phyloP scores from a whole-genome alignment of 2,797 vertebrate species.

The Chromis chromis region DNA sequence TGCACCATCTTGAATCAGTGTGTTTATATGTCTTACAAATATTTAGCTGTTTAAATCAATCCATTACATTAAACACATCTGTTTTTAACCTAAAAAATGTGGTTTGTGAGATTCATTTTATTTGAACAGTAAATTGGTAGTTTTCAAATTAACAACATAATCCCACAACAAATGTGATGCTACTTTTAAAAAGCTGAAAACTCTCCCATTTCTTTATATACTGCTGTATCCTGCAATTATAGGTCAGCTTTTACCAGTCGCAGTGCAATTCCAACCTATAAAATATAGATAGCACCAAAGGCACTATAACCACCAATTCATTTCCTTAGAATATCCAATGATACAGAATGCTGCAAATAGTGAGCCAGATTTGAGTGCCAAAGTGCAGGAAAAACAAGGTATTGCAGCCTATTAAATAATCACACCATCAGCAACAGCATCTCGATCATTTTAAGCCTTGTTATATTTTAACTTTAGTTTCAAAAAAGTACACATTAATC shows the following conservation, averaged over 20 bases:
- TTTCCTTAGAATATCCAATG: constrained; percentile 9
- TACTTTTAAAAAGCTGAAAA: constrained; percentile 3
- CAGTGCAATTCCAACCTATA: constrained; percentile 1
- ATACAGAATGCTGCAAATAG: constrained; percentile 25
- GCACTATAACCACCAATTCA: not conserved
- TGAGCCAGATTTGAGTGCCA: not conserved
- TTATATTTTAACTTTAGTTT: not conserved
- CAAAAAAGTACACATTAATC: not conserved
- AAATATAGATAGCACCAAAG: constrained; percentile 13
- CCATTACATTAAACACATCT: not conserved
- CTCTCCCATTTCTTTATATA: not conserved
- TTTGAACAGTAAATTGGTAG: not conserved
- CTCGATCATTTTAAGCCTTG: not conserved
- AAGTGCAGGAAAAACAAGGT: constrained; percentile 7
- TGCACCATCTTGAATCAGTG: not conserved
- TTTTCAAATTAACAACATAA: no score
- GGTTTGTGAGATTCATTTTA: not conserved
- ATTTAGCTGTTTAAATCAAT: not conserved
- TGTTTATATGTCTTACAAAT: not conserved
- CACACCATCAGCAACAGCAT: not conserved
- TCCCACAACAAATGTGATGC: no score
- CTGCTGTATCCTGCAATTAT: constrained; percentile 4
- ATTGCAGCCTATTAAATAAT: not conserved
- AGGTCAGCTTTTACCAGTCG: not conserved
- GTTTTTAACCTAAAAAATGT: not conserved